A percentile compares a stretch with the other conserved stretches of the same genome.
Evolutionary conservation across 1,140 invertebrate genomes (phyloP).

Genomic region (Magallana gigas): DNA sequence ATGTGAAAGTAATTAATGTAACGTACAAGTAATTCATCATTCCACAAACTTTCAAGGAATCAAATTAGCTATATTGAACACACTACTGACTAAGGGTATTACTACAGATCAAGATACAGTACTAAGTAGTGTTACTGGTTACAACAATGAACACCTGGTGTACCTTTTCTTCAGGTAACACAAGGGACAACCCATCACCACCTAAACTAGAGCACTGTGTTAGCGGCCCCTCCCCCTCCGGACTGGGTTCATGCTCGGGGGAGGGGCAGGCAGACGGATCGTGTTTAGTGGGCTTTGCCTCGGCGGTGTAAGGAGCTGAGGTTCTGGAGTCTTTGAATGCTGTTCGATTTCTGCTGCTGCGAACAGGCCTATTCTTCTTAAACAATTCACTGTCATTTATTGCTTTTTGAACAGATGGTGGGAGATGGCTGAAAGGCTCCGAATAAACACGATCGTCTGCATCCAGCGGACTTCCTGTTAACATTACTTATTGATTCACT

Average conservation of each 20-base stretch:
- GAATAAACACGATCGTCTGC: conserved; percentile 35
- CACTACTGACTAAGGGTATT: too few species aligned
- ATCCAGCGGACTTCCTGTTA: conserved; percentile 25
- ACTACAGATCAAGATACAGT: too few species aligned
- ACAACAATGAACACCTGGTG: not conserved
- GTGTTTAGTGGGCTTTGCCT: conserved; percentile 23
- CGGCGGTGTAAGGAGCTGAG: not conserved
- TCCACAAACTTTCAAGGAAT: too few species aligned
- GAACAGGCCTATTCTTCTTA: not conserved
- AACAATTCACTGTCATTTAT: conserved; percentile 11
- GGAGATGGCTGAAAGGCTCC: conserved; percentile 27
- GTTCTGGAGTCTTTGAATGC: conserved; percentile 18
- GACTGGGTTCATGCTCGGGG: not conserved
- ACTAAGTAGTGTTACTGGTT: too few species aligned
- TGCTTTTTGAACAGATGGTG: conserved; percentile 2
- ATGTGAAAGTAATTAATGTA: too few species aligned
- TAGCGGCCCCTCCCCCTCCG: conserved; percentile 12
- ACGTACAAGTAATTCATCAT: too few species aligned
- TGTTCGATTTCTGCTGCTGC: not conserved
- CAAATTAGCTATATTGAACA: too few species aligned
- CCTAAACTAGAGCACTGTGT: not conserved
- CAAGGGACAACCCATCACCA: not conserved
- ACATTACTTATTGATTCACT: conserved; percentile 28
- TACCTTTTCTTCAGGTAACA: conserved; percentile 17
- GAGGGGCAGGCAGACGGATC: conserved; percentile 18